Conservation (phyloP, 2,113 vertebrate species). For the Climacteris rufus region DNA sequence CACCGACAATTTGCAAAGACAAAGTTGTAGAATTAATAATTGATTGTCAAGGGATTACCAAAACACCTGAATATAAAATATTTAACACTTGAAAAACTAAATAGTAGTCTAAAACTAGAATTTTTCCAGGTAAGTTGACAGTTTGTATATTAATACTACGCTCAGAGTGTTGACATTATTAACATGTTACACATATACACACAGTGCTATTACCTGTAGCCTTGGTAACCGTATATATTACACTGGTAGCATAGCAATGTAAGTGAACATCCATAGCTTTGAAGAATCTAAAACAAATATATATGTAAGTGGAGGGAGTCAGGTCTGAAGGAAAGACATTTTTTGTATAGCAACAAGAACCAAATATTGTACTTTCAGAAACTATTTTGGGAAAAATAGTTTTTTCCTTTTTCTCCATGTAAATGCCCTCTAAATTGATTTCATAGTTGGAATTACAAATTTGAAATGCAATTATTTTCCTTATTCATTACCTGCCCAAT, state of each 20-base stretch:
- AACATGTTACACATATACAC: background rate
- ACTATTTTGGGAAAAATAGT: background rate
- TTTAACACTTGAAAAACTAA: background rate
- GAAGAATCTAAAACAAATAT: background rate
- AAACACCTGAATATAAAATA: background rate
- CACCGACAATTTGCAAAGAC: background rate
- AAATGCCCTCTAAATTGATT: background rate
- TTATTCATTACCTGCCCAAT: background rate
- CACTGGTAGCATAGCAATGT: background rate
- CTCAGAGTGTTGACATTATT: background rate
- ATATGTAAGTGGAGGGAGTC: background rate
- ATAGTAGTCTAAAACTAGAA: background rate
- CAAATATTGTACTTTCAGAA: background rate
- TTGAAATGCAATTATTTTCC: background rate
- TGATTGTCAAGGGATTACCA: background rate
- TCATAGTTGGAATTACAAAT: background rate
- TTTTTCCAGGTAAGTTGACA: background rate
- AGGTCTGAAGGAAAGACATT: background rate
- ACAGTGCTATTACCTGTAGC: background rate
- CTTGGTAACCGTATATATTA: background rate
- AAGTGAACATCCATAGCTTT: background rate
- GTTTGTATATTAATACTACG: background rate
- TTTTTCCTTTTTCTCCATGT: background rate
- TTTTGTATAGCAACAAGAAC: background rate
- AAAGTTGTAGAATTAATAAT: background rate